Evolutionary conservation across 2,797 vertebrate species (phyloP), one percentile per base, ranked within the genome.

Genomic region (Setipinna tenuifilis): DNA sequence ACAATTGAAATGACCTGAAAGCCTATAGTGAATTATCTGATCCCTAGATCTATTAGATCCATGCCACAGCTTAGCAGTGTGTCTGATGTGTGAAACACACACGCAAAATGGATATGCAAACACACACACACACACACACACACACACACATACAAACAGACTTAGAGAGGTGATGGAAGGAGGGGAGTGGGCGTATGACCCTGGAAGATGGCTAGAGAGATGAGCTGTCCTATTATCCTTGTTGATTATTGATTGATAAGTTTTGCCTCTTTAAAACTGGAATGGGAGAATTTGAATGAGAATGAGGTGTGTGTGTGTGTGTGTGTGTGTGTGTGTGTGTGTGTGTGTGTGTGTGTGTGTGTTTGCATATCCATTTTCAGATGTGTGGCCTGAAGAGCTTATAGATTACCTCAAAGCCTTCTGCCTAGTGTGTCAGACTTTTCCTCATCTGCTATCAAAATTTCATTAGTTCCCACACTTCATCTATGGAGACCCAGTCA

Each of bases 1-100:
- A 85, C 82, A 61, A 81, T 75, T 84, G 59, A 82, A 85, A 82
- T 84, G 83, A 35, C 61, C 59, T 83, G 59, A 17, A 75, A 82
- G 85, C 83, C 68, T 83, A 17, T 82, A 81, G 21, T 5, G 31
- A 41, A 84, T 84, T 57, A 10, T 87, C 83, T 57, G 6, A 78
- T 41, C 35, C 17, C 16, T 7, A 25, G 41, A 44, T 78, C 71
- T 44, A 78, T 78, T 41, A 78, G 31, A 21, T 41, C 41, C 68
- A 16, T 19, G 31, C 6, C 31, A 44, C 16, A 78, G 6, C 6
- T 41, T 1, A 75, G 71, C 68, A 75, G 31, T 75, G 68, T 35
- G 4, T 35, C 23, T 48, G 46, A 54, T 54, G 50, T 54, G 50
- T 54, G 50, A 54, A 3, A 54, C 50, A 35, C 68, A 41, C 31